Evolutionary conservation across 1,140 invertebrate species (phyloP).

Genomic region (Halyomorpha halys): DNA sequence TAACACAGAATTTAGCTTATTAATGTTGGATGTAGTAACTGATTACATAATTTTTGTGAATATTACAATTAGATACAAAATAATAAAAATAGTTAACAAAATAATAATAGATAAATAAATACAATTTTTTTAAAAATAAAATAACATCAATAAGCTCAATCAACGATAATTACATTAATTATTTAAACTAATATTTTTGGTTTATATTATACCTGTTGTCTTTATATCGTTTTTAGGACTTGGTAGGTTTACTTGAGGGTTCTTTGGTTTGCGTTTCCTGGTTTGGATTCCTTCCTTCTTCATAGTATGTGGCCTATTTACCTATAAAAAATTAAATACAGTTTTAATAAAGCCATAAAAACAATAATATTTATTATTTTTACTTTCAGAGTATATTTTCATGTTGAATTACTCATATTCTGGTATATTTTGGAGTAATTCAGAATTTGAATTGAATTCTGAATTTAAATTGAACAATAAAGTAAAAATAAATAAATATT

Average conservation of each 20-base stretch:
- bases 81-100: neutral
- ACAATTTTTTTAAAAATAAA: neutral
- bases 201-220: neutral
- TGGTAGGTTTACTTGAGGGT: slow-evolving; percentile 23
- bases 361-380: too few species aligned
- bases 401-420: too few species aligned
- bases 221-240: slow-evolving; percentile 20
- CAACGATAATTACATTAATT: neutral
- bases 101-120: neutral
- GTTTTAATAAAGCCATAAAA: too few species aligned
- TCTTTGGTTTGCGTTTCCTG: slow-evolving; percentile 62
- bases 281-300: slow-evolving; percentile 93
- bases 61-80: too few species aligned
- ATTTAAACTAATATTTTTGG: neutral
- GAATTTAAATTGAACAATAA: too few species aligned
- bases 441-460: too few species aligned
- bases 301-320: slow-evolving; percentile 82
- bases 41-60: neutral
- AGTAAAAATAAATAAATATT: too few species aligned
- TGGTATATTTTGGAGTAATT: too few species aligned
- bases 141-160: neutral
- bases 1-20: neutral
- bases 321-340: slow-evolving; percentile 40
- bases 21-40: too few species aligned
- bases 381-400: too few species aligned